These are phyloP conservation scores for Eugnorisma glareosa DNA, from an alignment of 2,888 invertebrate genomes.

Conservation along the genomic window DNA sequence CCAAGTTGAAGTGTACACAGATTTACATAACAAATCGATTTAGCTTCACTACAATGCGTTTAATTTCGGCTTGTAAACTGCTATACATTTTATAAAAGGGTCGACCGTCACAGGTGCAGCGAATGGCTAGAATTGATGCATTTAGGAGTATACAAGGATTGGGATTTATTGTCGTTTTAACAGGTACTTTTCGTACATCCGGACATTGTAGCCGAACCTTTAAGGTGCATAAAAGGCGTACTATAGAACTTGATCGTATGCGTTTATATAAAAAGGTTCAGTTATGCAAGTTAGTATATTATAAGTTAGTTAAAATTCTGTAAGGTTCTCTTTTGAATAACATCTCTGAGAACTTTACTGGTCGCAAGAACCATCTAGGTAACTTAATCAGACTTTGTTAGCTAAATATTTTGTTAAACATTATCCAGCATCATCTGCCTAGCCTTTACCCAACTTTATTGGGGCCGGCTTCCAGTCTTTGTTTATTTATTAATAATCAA, in stretches of 20 bases:
- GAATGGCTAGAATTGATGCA: constrained; percentile 9
- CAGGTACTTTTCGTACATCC: constrained; percentile 7
- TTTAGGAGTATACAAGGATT: not conserved
- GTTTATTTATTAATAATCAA: too few relatives aligned
- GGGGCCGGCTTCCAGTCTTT: too few relatives aligned
- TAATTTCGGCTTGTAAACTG: constrained; percentile 7
- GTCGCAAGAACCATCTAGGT: not conserved
- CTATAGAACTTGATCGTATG: not conserved
- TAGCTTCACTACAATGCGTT: not conserved
- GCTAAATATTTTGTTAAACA: not conserved
- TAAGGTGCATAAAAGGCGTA: not conserved
- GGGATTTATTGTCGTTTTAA: constrained; percentile 16
- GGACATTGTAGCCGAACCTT: constrained; percentile 2
- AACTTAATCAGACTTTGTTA: not conserved
- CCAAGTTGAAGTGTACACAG: constrained; percentile 20
- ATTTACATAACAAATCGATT: constrained; percentile 44
- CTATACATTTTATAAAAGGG: constrained; percentile 9
- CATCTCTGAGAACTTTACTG: not conserved
- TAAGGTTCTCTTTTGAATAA: not conserved
- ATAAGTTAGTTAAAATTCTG: not conserved
- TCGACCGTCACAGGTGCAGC: constrained; percentile 21
- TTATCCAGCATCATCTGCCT: too few relatives aligned
- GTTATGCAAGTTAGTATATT: too few relatives aligned
- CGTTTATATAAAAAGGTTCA: not conserved
- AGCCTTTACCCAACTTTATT: too few relatives aligned